A percentile compares a stretch with the other conserved stretches of the same genome.
Evolutionary conservation across 2,797 vertebrate genomes (phyloP).

Genomic region (Triplophysa bombifrons): DNA sequence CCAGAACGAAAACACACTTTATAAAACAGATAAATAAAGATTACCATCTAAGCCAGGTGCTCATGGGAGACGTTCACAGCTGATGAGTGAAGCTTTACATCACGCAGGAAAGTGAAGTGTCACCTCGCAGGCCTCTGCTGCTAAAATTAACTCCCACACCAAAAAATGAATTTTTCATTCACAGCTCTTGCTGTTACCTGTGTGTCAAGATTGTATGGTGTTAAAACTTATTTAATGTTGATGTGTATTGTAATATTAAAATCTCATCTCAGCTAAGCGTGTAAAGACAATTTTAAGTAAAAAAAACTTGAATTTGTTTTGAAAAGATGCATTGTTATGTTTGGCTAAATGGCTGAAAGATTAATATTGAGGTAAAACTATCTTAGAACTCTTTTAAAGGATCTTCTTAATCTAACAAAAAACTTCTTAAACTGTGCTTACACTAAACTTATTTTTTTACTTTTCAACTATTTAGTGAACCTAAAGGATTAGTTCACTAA

Average conservation of each 20-base stretch:
- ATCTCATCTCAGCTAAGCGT: not conserved
- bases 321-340: not conserved
- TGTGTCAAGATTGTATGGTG: not conserved
- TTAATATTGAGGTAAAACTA: not conserved
- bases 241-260: not conserved
- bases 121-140: slow-evolving; percentile 9
- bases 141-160: slow-evolving; percentile 44
- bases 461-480: not conserved
- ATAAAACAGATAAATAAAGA: slow-evolving; percentile 52
- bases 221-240: not conserved
- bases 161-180: slow-evolving; percentile 11
- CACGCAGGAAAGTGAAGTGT: slow-evolving; percentile 32
- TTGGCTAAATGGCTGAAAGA: not conserved
- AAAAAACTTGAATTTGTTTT: not conserved
- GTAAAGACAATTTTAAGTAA: not conserved
- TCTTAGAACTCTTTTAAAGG: not conserved
- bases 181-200: not conserved
- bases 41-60: slow-evolving; percentile 50
- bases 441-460: not conserved
- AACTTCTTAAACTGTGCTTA: too few relatives aligned
- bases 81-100: slow-evolving; percentile 35
- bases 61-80: slow-evolving; percentile 30
- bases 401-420: too few relatives aligned
- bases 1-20: slow-evolving; percentile 42
- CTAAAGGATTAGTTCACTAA: not conserved